phyloP scores from a whole-genome alignment of 1,140 invertebrate species.

The Aplysia californica region DNA sequence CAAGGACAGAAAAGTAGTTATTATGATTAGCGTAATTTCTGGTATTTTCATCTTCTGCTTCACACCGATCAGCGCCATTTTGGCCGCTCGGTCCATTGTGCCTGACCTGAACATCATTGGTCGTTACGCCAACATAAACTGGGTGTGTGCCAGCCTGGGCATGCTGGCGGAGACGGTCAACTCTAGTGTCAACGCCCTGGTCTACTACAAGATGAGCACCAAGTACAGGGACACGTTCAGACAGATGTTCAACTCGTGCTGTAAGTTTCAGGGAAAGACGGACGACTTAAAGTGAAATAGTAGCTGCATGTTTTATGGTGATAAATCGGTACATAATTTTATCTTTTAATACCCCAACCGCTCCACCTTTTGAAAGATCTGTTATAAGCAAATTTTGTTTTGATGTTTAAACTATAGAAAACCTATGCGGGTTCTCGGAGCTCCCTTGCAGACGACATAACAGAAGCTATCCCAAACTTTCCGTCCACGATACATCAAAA shows the following conservation, averaged over 20 bases:
- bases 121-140: not conserved
- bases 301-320: no score
- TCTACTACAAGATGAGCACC: conserved; percentile 30
- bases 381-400: no score
- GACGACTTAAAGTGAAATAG: no score
- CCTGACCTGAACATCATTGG: conserved; percentile 3
- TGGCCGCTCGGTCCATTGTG: not conserved
- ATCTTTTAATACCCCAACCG: no score
- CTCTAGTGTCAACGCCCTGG: conserved; percentile 22
- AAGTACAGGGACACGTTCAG: conserved; percentile 22
- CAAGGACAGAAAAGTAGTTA: not conserved
- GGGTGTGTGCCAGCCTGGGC: not conserved
- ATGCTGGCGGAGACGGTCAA: not conserved
- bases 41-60: not conserved
- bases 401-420: no score
- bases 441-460: no score
- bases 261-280: no score
- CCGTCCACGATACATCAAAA: no score
- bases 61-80: not conserved
- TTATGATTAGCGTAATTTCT: not conserved
- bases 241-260: conserved; percentile 17
- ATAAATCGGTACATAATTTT: no score
- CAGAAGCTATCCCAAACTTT: no score
- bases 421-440: no score
- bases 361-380: no score